Evolutionary conservation across 2,797 vertebrate genomes (phyloP).

Genomic region (Leptoclinus maculatus): DNA sequence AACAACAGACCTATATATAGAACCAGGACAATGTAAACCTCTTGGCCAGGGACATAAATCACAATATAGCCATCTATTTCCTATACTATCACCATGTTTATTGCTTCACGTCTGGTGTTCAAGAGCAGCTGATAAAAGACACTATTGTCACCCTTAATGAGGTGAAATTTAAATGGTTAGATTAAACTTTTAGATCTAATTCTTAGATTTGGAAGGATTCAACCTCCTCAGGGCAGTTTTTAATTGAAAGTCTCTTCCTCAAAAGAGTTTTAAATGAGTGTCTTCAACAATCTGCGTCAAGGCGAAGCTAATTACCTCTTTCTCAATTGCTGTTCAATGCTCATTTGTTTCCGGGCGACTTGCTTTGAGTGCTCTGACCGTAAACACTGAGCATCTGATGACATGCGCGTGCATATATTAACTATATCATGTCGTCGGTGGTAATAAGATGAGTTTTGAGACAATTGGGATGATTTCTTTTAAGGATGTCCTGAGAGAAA

Average conservation of each 20-base stretch:
- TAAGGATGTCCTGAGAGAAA: neutral
- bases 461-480: conserved; percentile 1
- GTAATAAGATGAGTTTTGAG: neutral
- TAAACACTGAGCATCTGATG: conserved; percentile 59
- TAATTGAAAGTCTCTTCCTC: conserved; percentile 44
- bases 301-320: conserved; percentile 42
- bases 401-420: conserved; percentile 41
- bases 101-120: neutral
- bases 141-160: neutral
- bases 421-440: neutral
- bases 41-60: neutral
- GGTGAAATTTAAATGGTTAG: neutral
- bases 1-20: conserved; percentile 37
- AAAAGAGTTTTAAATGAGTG: conserved; percentile 40
- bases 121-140: conserved; percentile 16
- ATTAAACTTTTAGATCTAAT: neutral
- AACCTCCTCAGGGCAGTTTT: conserved; percentile 28
- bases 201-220: neutral
- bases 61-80: neutral
- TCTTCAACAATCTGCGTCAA: conserved; percentile 21
- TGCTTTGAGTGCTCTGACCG: conserved; percentile 66
- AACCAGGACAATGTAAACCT: conserved; percentile 17
- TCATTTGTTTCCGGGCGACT: conserved; percentile 56
- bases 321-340: conserved; percentile 46
- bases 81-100: neutral